Conservation (phyloP, 2,888 invertebrate species). For the Homarus gammarus region DNA sequence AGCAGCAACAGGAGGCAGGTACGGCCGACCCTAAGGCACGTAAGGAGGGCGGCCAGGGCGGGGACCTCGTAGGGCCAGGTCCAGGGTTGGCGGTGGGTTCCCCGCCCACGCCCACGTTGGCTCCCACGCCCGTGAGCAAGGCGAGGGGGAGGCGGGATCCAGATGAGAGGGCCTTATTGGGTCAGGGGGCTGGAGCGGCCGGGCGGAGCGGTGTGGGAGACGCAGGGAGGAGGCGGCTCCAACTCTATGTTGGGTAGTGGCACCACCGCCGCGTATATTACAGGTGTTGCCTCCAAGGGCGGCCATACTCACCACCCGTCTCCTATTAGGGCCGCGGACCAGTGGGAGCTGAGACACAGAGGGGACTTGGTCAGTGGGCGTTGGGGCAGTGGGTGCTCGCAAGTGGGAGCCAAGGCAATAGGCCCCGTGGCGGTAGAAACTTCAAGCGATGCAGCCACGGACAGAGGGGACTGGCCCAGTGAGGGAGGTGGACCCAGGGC, state of each 20-base stretch:
- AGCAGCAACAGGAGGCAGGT: constrained; percentile 4
- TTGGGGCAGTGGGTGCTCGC: background rate
- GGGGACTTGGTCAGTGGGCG: constrained; percentile 4
- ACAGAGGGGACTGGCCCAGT: background rate
- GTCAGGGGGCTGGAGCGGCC: constrained; percentile 42
- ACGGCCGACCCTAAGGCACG: constrained; percentile 1
- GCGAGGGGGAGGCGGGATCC: constrained; percentile 49
- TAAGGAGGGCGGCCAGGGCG: constrained; percentile 56
- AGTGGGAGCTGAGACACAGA: background rate
- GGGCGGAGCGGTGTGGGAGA: constrained; percentile 48
- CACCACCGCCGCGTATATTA: constrained; percentile 35
- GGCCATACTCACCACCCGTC: constrained; percentile 12
- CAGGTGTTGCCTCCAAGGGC: constrained; percentile 42
- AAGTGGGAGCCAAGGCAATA: background rate
- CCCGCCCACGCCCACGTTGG: constrained; percentile 35
- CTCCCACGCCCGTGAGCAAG: constrained; percentile 53
- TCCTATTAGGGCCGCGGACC: background rate
- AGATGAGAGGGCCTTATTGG: constrained; percentile 55
- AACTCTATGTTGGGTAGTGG: constrained; percentile 31
- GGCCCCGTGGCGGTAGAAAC: background rate
- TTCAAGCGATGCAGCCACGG: background rate
- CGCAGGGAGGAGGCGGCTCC: constrained; percentile 27
- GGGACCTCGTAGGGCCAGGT: constrained; percentile 53
- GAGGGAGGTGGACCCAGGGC: background rate
- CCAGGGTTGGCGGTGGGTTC: constrained; percentile 32